phyloP scores from a whole-genome alignment of 2,888 invertebrate genomes.

The Epinotia brunnichana region DNA sequence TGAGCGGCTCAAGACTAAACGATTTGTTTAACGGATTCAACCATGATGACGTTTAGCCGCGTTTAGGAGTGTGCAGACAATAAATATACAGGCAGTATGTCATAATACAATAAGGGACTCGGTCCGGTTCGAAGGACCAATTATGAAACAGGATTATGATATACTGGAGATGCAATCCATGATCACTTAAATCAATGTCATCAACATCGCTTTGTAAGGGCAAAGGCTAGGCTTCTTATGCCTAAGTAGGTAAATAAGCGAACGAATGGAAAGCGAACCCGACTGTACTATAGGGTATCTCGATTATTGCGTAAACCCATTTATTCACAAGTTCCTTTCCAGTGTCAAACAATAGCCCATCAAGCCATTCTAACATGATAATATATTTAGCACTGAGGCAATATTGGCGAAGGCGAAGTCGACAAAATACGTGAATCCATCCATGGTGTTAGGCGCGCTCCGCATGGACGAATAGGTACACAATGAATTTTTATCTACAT shows the following conservation, averaged over 20 bases:
- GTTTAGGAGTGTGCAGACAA: too few species aligned
- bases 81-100: background rate
- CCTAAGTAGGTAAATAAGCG: too few species aligned
- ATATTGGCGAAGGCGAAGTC: constrained; percentile 14
- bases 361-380: constrained; percentile 53
- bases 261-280: too few species aligned
- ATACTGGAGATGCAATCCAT: too few species aligned
- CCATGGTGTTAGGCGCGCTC: constrained; percentile 30
- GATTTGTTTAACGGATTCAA: too few species aligned
- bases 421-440: background rate
- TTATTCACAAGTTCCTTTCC: constrained; percentile 51
- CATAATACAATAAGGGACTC: background rate
- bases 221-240: too few species aligned
- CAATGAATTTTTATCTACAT: constrained; percentile 31
- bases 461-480: constrained; percentile 2
- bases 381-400: constrained; percentile 35
- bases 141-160: background rate
- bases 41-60: too few species aligned
- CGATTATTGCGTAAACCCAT: constrained; percentile 16
- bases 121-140: background rate
- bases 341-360: constrained; percentile 56
- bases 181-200: too few species aligned
- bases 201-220: too few species aligned
- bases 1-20: background rate
- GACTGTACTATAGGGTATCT: background rate